Evolutionary conservation across 2,888 invertebrate species (phyloP), one percentile per base, ranked within the genome.

Genomic region (Ichneumon xanthorius): DNA sequence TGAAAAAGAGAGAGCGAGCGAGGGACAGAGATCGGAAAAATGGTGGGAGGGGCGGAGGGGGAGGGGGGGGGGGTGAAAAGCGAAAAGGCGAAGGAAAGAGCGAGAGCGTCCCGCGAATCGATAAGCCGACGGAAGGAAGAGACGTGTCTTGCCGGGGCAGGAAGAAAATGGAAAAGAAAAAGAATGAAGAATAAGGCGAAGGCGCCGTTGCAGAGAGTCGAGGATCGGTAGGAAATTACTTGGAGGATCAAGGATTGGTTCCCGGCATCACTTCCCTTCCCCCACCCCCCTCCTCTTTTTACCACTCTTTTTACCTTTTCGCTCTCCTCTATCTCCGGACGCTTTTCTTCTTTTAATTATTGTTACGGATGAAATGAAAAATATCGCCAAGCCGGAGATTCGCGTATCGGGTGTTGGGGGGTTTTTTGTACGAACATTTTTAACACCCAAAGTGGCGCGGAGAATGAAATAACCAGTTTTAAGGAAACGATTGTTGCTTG

Each of bases 101-200:
- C 22, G 63, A 61, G 65, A 63, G 72, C 48, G 71, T 50, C 70
- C 80, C 50, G 68, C 68, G 82, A 88, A 89, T 89, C 89, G 89
- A 89, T 89, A 87, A 89, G 86, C 86, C 85, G 86, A 37, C 85
- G 87, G 88, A 86, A 86, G 82, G 84, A 88, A 86, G 79, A 80
- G 80, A 82, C 67, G 85, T 58, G 76, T 75, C 85, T 85, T 33
- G 76, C 63, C 78, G 63, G 26, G 30, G 70, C 22, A 40, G 65
- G 75, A 71, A 65, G 55, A 58, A 58, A 58, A 65, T 67, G 58
- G 50, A 80, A 67, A 71, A 67, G 72, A 80, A 82, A 84, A 80
- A 55, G 70, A 77, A 80, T 65, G 63, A 67, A 48, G 65, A 50
- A 76, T 81, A 78, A 72, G 81, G 53, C 77, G 67, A 55, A 80